These are phyloP conservation scores for Limanda limanda DNA, from an alignment of 2,113 vertebrate species.

Conservation along the genomic window DNA sequence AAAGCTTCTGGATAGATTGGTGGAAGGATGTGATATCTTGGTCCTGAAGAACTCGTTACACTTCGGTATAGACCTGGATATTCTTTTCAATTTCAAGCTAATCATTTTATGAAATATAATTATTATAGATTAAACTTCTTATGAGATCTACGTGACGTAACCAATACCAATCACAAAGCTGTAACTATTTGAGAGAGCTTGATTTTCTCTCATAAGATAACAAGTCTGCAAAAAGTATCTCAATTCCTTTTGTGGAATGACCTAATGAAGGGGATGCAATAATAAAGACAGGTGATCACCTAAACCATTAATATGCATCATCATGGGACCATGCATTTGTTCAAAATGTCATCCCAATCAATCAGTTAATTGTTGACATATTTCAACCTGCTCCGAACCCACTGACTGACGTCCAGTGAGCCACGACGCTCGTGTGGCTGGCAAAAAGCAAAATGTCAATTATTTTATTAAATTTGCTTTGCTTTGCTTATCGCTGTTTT, in stretches of 20 bases:
- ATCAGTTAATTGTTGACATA: not conserved
- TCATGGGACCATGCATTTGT: not conserved
- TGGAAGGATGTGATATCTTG: too few species aligned
- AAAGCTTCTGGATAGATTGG: too few species aligned
- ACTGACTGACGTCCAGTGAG: not conserved
- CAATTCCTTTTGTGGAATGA: not conserved
- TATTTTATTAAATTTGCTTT: slow-evolving; percentile 15
- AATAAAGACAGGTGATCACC: not conserved
- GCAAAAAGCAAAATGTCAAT: slow-evolving; percentile 10
- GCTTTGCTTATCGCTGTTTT: slow-evolving; percentile 29
- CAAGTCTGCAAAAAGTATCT: too few species aligned
- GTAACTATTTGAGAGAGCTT: too few species aligned
- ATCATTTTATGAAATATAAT: too few species aligned
- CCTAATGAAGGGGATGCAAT: not conserved
- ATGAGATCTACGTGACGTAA: too few species aligned
- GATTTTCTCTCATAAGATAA: too few species aligned
- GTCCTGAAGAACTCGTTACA: too few species aligned
- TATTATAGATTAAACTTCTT: too few species aligned
- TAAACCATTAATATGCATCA: not conserved
- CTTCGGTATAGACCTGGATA: too few species aligned
- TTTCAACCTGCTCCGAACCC: not conserved
- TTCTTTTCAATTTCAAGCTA: too few species aligned
- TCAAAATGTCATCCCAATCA: not conserved
- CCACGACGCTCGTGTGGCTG: not conserved
- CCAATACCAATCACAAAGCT: too few species aligned